Evolutionary conservation across 2,888 invertebrate genomes (phyloP).

Genomic region (Allygus modestus): DNA sequence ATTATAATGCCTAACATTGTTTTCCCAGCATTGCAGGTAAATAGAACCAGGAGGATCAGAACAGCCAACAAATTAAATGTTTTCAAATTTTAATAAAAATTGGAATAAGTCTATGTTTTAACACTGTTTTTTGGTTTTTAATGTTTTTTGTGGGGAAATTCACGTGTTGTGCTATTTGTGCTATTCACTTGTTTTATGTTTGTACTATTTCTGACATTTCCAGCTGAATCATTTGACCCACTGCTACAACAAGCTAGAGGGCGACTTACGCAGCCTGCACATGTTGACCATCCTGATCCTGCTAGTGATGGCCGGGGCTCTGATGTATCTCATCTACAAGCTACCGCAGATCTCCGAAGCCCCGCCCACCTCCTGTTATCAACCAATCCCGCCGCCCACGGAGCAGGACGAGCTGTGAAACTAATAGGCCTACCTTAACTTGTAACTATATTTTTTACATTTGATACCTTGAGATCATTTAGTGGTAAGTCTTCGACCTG

Average conservation of each 20-base stretch:
- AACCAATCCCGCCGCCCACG: constrained; percentile 36
- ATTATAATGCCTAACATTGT: too few species aligned
- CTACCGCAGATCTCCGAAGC: constrained; percentile 13
- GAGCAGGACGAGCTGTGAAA: constrained; percentile 21
- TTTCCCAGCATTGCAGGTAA: too few species aligned
- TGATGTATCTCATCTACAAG: constrained; percentile 26
- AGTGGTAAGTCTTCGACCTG: background rate
- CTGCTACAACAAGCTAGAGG: constrained; percentile 74
- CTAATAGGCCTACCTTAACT: background rate
- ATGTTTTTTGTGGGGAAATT: too few species aligned
- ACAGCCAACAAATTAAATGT: too few species aligned
- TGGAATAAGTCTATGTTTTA: too few species aligned
- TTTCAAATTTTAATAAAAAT: too few species aligned
- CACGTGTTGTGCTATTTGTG: too few species aligned
- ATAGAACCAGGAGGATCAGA: too few species aligned
- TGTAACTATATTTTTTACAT: constrained; percentile 28
- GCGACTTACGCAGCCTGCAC: constrained; percentile 45
- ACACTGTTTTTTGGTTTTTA: too few species aligned
- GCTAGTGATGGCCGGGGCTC: constrained; percentile 39
- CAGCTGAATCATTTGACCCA: constrained; percentile 75
- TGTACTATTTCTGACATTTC: too few species aligned
- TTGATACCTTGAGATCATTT: background rate
- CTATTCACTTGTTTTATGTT: too few species aligned
- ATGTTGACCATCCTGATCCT: constrained; percentile 33
- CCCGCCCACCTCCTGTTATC: background rate